Conservation (phyloP, 2,797 vertebrate species). For the Melopsittacus undulatus region DNA sequence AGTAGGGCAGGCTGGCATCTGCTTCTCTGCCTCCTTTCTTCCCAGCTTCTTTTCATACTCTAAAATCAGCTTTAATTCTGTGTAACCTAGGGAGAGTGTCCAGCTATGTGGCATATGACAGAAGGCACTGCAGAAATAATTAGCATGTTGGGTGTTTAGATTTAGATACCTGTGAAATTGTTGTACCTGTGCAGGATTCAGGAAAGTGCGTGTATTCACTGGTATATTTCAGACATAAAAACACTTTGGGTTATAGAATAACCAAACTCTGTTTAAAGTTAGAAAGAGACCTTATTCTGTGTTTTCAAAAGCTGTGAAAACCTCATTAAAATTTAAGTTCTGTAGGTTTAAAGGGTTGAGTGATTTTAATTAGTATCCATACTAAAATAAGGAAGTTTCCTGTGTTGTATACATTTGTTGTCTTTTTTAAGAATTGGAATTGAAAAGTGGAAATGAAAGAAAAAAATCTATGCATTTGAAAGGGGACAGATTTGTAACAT, state of each 20-base stretch:
- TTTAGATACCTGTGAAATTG: background rate
- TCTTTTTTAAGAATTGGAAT: background rate
- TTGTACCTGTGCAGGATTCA: background rate
- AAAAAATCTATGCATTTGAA: background rate
- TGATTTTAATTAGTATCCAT: background rate
- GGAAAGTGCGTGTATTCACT: background rate
- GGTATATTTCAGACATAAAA: background rate
- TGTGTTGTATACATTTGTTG: background rate
- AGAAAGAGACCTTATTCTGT: background rate
- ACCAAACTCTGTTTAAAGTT: background rate
- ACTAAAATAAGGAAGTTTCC: background rate
- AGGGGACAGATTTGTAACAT: background rate
- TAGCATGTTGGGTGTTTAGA: background rate
- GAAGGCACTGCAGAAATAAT: background rate
- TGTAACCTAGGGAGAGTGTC: background rate
- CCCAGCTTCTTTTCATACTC: background rate
- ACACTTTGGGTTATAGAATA: background rate
- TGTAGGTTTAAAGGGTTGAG: background rate
- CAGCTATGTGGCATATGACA: background rate
- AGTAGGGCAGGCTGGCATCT: background rate
- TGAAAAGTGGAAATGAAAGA: background rate
- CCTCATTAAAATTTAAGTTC: background rate
- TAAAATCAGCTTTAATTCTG: background rate
- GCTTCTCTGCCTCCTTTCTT: background rate
- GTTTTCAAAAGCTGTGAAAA: background rate